phyloP scores from a whole-genome alignment of 2,888 invertebrate genomes.

The Phortica okadai region DNA sequence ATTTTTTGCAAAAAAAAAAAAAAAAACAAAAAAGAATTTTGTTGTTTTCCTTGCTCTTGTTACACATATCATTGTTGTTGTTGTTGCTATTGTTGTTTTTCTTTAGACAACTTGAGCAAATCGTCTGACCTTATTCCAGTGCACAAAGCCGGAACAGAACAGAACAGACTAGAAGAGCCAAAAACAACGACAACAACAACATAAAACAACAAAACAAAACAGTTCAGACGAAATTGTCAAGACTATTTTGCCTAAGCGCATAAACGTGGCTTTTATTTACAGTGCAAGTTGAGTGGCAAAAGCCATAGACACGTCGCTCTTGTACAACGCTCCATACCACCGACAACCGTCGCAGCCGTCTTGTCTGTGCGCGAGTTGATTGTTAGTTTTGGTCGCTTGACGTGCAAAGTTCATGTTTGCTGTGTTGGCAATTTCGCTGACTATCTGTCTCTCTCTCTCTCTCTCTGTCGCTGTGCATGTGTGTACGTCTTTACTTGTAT shows the following conservation, averaged over 20 bases:
- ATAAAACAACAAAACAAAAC: background rate
- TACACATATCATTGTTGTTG: background rate
- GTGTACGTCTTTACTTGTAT: background rate
- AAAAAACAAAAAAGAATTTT: background rate
- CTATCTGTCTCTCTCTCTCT: background rate
- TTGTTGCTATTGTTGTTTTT: conserved; percentile 24
- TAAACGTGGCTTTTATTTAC: conserved; percentile 33
- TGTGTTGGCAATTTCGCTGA: conserved; percentile 4
- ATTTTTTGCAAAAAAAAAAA: background rate
- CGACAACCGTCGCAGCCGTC: background rate
- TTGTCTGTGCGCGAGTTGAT: background rate
- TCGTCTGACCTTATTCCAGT: conserved; percentile 28
- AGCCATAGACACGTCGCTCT: conserved; percentile 29
- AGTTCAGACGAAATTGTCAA: conserved; percentile 19
- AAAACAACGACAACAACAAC: background rate
- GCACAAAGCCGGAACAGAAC: background rate
- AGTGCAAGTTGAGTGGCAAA: conserved; percentile 18
- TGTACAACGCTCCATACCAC: background rate
- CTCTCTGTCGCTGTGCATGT: background rate
- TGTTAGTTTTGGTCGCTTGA: background rate
- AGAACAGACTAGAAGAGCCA: background rate
- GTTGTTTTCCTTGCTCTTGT: conserved; percentile 5
- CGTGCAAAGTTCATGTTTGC: background rate
- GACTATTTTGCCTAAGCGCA: conserved; percentile 22
- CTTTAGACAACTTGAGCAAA: conserved; percentile 21